Base-by-base conservation (phyloP, 2,797 vertebrate genomes). In the Fistularia commersonii region DNA sequence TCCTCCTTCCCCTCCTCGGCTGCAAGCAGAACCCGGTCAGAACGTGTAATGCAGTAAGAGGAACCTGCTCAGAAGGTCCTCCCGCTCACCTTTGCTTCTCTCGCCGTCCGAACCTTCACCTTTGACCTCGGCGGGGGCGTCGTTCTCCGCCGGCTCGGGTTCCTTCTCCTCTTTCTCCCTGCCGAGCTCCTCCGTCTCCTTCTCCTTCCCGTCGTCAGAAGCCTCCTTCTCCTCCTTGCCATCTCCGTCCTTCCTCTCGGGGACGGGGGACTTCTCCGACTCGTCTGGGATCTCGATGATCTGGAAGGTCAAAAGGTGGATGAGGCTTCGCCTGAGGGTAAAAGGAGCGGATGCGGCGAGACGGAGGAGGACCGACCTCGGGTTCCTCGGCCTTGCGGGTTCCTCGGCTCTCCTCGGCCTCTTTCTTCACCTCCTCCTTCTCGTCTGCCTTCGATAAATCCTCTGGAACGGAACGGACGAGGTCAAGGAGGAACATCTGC, bases 261-360 rank as follows among this genome's bases (percentile, higher is more conserved):
- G 41, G 34, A 23, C 40, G 0, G 86, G 80, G 6, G 85, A 81
- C 64, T 88, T 91, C 53, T 91, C 90, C 12, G 76, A 72, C 53
- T 92, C 90, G 40, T 92, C 91, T 41, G 88, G 90, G 79, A 92
- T 91, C 78, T 92, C 91, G 59, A 92, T 91, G 42, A 91, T 83
- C 90, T 91, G 13, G 7, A 39, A 59, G 3, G 23, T 1, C 5
- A 7, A 0, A 8, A 34, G 12, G 57, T 0, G 41, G 3, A 11
- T 41, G 6, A 23, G 10, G 35, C 12, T 13, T 3, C 11, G 1
- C 5, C 3, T 6, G 11, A 13, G 33, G 8, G 2, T 23, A 34
- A 54, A 6, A 55, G 48, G 55, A 45, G 44, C 1, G 6, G 7
- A 6, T 33, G 8, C 47, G 9, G 15, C n/a, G 1, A 3, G 32